phyloP scores from a whole-genome alignment of 2,113 vertebrate species.

The Rhinoptilus africanus region DNA sequence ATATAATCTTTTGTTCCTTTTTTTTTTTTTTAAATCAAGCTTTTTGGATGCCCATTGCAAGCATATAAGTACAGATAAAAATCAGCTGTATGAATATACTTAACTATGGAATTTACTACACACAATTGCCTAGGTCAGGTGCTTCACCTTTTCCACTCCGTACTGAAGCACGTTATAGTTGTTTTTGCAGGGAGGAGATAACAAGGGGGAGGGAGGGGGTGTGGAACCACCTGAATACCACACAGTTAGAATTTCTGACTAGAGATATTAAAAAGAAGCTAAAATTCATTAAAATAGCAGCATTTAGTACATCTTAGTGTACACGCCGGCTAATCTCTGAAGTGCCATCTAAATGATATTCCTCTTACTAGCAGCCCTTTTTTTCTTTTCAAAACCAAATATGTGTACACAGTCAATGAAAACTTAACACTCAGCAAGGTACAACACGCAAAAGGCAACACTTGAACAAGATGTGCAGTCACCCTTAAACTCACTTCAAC shows the following conservation, averaged over 20 bases:
- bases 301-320: background rate
- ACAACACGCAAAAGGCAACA: background rate
- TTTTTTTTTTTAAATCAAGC: background rate
- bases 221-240: background rate
- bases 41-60: background rate
- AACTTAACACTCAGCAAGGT: background rate
- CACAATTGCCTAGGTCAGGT: background rate
- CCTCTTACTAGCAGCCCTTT: background rate
- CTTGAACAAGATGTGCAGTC: background rate
- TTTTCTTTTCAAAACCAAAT: background rate
- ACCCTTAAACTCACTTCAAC: background rate
- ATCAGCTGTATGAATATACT: background rate
- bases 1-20: background rate
- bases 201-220: accelerated
- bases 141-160: background rate
- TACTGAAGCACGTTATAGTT: background rate
- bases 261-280: background rate
- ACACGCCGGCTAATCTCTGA: background rate
- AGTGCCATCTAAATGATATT: background rate
- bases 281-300: background rate
- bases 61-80: background rate
- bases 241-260: background rate
- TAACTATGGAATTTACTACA: background rate
- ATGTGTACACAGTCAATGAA: background rate
- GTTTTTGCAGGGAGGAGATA: background rate